These are phyloP conservation scores for Carapus acus DNA, from an alignment of 2,797 vertebrate species.

Conservation along the genomic window DNA sequence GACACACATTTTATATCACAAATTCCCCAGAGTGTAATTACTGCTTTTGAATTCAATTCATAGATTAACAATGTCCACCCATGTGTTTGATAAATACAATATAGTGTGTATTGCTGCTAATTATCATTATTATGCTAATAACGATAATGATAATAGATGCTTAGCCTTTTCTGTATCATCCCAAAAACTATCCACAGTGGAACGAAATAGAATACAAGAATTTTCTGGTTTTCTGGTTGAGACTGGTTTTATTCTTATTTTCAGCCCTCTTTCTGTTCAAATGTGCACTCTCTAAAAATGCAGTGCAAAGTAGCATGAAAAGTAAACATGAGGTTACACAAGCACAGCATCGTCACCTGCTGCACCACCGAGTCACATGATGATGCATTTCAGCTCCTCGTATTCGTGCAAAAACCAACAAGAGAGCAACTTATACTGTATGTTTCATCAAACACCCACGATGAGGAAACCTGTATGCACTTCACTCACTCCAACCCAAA, in stretches of 20 bases:
- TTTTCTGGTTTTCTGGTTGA: too few relatives aligned
- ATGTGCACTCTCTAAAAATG: slow-evolving; percentile 41
- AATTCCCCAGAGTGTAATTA: too few relatives aligned
- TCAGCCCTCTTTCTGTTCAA: slow-evolving; percentile 41
- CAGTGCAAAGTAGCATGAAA: slow-evolving; percentile 45
- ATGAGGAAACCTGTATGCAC: slow-evolving; percentile 19
- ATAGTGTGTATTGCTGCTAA: slow-evolving; percentile 60
- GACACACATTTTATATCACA: neutral
- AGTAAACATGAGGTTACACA: slow-evolving; percentile 48
- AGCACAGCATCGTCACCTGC: slow-evolving; percentile 40
- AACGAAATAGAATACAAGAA: too few relatives aligned
- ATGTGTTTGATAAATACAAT: slow-evolving; percentile 71
- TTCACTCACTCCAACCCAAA: slow-evolving; percentile 33
- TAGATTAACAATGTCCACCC: too few relatives aligned
- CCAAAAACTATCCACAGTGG: too few relatives aligned
- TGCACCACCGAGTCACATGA: slow-evolving; percentile 49
- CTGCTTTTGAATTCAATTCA: too few relatives aligned
- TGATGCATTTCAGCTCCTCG: slow-evolving; percentile 28
- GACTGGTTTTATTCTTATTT: slow-evolving; percentile 57
- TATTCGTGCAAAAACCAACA: slow-evolving; percentile 13
- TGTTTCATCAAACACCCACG: neutral
- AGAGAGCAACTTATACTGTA: neutral
- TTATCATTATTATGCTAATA: slow-evolving; percentile 34
- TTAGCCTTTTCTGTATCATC: slow-evolving; percentile 28
- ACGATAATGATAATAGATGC: too few relatives aligned